A percentile compares a stretch with the other conserved stretches of the same genome.
phyloP scores from a whole-genome alignment of 2,797 vertebrate genomes.

The Pangasius sanitwongsei region DNA sequence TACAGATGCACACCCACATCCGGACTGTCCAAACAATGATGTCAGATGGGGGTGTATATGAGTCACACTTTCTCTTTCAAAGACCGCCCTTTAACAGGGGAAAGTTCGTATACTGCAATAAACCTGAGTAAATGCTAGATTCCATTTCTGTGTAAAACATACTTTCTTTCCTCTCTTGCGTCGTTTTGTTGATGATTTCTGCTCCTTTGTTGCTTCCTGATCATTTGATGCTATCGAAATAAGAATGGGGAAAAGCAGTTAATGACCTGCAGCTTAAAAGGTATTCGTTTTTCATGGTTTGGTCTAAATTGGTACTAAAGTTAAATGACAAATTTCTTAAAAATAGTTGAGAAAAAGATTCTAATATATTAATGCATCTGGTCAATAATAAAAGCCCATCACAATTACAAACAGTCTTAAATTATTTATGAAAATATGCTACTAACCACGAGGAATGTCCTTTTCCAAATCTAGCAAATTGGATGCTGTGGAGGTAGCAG shows the following conservation, averaged over 20 bases:
- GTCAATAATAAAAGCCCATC: not conserved
- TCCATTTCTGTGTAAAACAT: constrained; percentile 38
- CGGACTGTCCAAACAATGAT: constrained; percentile 36
- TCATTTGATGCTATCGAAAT: constrained; percentile 77
- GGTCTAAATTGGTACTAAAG: not conserved
- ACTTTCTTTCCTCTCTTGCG: constrained; percentile 83
- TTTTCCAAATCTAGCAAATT: constrained; percentile 86
- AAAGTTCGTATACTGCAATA: not conserved
- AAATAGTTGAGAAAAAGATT: not conserved
- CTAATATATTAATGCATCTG: not conserved
- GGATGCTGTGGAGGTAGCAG: constrained; percentile 63
- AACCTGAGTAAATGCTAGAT: not conserved
- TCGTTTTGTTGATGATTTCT: constrained; percentile 61
- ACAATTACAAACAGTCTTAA: not conserved
- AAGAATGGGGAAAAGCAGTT: not conserved
- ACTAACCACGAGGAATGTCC: constrained; percentile 88
- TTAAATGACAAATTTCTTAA: not conserved
- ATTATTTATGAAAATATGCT: not conserved
- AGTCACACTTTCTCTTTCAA: constrained; percentile 16
- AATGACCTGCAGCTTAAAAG: not conserved
- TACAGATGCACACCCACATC: constrained; percentile 30
- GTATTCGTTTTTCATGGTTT: not conserved
- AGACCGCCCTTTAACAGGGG: constrained; percentile 11
- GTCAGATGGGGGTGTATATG: constrained; percentile 16
- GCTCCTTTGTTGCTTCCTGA: constrained; percentile 70